phyloP scores from a whole-genome alignment of 2,797 vertebrate genomes.

The Jordanella pulchra region DNA sequence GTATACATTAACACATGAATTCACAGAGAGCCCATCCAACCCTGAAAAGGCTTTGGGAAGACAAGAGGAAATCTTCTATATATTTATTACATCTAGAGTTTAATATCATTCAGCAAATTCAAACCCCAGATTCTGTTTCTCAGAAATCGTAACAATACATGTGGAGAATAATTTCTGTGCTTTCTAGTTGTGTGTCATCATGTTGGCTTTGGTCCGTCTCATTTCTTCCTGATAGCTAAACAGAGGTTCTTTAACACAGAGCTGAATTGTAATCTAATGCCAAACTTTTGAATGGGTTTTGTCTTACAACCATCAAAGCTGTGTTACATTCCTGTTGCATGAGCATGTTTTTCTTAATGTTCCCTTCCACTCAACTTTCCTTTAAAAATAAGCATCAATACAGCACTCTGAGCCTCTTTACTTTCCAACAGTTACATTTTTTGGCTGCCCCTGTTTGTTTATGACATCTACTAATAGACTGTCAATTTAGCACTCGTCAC shows the following conservation, averaged over 20 bases:
- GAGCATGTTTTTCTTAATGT: neutral
- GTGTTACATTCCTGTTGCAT: neutral
- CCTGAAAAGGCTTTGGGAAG: constrained; percentile 15
- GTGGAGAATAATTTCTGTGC: too few species aligned
- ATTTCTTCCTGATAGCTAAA: neutral
- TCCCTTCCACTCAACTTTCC: neutral
- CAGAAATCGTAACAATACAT: too few species aligned
- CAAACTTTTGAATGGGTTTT: neutral
- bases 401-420: neutral
- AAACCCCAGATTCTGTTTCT: too few species aligned
- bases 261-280: neutral
- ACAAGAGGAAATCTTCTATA: constrained; percentile 4
- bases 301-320: neutral
- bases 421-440: neutral
- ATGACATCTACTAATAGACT: neutral
- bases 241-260: neutral
- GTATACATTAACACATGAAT: constrained; percentile 28
- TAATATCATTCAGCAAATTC: too few species aligned
- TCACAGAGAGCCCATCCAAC: constrained; percentile 13
- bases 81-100: too few species aligned
- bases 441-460: neutral
- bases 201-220: neutral
- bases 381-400: neutral
- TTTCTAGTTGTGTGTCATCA: neutral
- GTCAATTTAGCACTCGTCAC: neutral